Conservation (phyloP, 2,113 vertebrate genomes). For the Genyomyrus donnyi region DNA sequence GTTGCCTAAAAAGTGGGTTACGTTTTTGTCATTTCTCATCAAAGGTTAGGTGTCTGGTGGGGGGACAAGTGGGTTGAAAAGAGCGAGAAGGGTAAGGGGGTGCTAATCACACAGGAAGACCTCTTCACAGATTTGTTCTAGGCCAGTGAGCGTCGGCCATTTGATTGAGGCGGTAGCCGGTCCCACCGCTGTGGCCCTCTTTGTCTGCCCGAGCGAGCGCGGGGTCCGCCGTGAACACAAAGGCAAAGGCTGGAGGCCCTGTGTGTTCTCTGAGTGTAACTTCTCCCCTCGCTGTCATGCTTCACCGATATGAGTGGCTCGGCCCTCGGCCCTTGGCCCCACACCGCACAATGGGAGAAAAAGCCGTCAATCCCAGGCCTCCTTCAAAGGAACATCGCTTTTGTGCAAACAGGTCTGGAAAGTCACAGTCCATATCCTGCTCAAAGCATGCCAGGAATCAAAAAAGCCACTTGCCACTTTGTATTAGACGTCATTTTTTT, state of each 20-base stretch:
- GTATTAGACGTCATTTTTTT: conserved; percentile 56
- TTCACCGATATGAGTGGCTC: conserved; percentile 64
- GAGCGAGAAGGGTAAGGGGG: conserved; percentile 36
- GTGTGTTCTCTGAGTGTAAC: conserved; percentile 57
- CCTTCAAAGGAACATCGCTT: conserved; percentile 62
- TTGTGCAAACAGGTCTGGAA: conserved; percentile 61
- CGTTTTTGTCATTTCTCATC: conserved; percentile 55
- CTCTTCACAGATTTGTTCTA: conserved; percentile 76
- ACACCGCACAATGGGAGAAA: conserved; percentile 56
- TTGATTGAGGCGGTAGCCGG: conserved; percentile 67
- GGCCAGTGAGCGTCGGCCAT: conserved; percentile 66
- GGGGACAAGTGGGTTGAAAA: conserved; percentile 16
- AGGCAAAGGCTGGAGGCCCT: conserved; percentile 38
- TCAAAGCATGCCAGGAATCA: conserved; percentile 56
- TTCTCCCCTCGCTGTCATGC: conserved; percentile 60
- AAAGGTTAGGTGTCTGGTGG: conserved; percentile 60
- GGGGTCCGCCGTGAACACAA: conserved; percentile 49
- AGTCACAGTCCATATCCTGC: conserved; percentile 63
- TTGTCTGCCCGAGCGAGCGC: conserved; percentile 65
- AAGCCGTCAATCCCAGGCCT: conserved; percentile 65
- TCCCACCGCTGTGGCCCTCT: conserved; percentile 57
- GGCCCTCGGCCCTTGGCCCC: conserved; percentile 46
- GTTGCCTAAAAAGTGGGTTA: conserved; percentile 46
- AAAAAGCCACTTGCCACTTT: conserved; percentile 54
- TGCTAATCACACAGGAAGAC: conserved; percentile 63